phyloP scores from a whole-genome alignment of 2,797 vertebrate species.

The Girardinus metallicus region DNA sequence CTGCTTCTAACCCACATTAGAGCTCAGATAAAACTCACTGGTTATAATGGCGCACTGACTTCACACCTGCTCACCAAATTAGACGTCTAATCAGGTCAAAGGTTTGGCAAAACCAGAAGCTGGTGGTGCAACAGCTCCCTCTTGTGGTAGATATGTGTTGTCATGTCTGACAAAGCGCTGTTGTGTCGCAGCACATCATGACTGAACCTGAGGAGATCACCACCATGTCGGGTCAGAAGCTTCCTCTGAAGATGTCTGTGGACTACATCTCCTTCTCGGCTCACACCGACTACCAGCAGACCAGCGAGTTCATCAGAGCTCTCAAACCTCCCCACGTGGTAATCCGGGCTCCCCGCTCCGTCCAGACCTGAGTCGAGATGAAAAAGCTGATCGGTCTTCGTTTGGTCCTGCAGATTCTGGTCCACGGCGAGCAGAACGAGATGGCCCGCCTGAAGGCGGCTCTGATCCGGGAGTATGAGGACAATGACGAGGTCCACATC shows the following conservation, averaged over 20 bases:
- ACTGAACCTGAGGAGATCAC: conserved; percentile 96
- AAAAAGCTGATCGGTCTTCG: neutral
- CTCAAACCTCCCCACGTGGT: conserved; percentile 97
- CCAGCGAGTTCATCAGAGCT: conserved; percentile 97
- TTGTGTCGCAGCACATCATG: conserved; percentile 91
- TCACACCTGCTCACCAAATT: neutral
- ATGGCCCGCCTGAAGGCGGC: conserved; percentile 96
- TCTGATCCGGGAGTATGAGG: conserved; percentile 94
- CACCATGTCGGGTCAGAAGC: conserved; percentile 96
- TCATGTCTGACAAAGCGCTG: neutral
- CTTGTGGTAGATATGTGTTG: neutral
- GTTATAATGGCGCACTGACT: neutral
- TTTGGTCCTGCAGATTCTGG: conserved; percentile 85
- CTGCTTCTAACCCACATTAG: neutral
- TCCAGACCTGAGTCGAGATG: neutral
- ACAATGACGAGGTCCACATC: conserved; percentile 95
- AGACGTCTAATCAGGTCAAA: neutral
- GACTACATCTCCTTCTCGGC: conserved; percentile 99
- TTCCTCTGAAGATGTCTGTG: conserved; percentile 97
- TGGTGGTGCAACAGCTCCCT: neutral
- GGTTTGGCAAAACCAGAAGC: neutral
- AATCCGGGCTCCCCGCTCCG: neutral
- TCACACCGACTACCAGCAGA: conserved; percentile 97
- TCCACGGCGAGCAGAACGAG: conserved; percentile 97
- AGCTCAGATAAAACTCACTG: neutral